Evolutionary conservation across 2,113 vertebrate genomes (phyloP).

Genomic region (Platichthys stellatus): DNA sequence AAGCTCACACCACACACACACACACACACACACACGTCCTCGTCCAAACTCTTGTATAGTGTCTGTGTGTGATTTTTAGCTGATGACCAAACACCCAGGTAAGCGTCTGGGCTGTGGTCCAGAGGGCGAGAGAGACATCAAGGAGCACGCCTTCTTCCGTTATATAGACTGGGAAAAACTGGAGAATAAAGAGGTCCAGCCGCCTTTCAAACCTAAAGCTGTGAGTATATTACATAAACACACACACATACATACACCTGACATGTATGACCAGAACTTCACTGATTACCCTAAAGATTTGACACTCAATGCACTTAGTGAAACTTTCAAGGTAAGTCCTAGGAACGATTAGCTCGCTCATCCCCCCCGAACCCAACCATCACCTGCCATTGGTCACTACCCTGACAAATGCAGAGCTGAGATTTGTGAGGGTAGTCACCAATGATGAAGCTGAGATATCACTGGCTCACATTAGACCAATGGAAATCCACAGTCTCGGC

Average conservation of each 20-base stretch:
- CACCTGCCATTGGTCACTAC: slow-evolving; percentile 70
- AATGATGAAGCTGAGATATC: slow-evolving; percentile 64
- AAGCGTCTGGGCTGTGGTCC: slow-evolving; percentile 96
- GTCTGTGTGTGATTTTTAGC: slow-evolving; percentile 77
- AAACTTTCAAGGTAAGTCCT: slow-evolving; percentile 62
- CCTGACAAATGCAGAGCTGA: slow-evolving; percentile 46
- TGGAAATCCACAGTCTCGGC: slow-evolving; percentile 73
- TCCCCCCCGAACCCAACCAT: slow-evolving; percentile 63
- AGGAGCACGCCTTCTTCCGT: slow-evolving; percentile 97
- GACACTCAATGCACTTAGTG: not conserved
- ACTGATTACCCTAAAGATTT: not conserved
- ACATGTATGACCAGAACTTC: not conserved
- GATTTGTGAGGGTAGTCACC: slow-evolving; percentile 63
- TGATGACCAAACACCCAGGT: slow-evolving; percentile 98
- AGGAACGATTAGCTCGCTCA: slow-evolving; percentile 42
- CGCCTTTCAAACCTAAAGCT: slow-evolving; percentile 97
- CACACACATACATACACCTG: not conserved
- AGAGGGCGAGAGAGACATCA: slow-evolving; percentile 95
- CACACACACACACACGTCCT: not conserved
- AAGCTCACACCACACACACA: not conserved
- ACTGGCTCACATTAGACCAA: slow-evolving; percentile 72
- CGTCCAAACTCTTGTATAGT: not conserved
- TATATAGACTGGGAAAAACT: slow-evolving; percentile 99
- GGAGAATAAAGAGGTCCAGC: slow-evolving; percentile 95
- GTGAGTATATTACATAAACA: slow-evolving; percentile 83